phyloP scores from a whole-genome alignment of 2,888 invertebrate genomes.

The Ochropacha duplaris region DNA sequence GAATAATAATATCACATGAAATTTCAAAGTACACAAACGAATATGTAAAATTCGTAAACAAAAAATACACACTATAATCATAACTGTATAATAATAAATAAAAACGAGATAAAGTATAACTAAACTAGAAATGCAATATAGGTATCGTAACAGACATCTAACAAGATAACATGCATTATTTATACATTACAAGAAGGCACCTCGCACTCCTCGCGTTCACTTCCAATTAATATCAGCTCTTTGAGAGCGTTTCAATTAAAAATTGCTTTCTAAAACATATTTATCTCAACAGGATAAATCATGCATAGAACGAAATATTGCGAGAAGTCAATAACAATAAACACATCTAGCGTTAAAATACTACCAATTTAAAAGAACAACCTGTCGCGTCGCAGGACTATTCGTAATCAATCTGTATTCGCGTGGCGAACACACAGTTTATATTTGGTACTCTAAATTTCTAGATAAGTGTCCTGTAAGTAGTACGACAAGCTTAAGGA shows the following conservation, averaged over 20 bases:
- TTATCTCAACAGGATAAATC: conserved; percentile 74
- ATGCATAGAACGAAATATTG: conserved; percentile 61
- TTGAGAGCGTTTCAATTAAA: conserved; percentile 25
- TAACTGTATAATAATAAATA: conserved; percentile 69
- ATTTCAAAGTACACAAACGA: conserved; percentile 74
- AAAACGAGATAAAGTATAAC: conserved; percentile 75
- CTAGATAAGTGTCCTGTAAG: background rate
- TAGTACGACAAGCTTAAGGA: too few relatives aligned
- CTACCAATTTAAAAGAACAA: conserved; percentile 60
- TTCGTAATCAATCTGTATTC: conserved; percentile 43
- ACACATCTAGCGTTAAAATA: conserved; percentile 64
- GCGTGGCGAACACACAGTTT: conserved; percentile 38
- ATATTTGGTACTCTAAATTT: background rate
- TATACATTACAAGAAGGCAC: conserved; percentile 66
- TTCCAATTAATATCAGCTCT: conserved; percentile 29
- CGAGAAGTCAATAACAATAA: conserved; percentile 43
- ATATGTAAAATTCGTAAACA: conserved; percentile 71
- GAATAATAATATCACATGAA: conserved; percentile 79
- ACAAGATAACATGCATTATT: conserved; percentile 71
- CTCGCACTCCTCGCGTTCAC: conserved; percentile 49
- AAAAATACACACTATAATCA: conserved; percentile 73
- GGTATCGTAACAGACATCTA: conserved; percentile 65
- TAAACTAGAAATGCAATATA: conserved; percentile 80
- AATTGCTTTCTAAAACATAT: conserved; percentile 66
- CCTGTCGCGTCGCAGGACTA: conserved; percentile 48